Conservation (phyloP, 1,140 invertebrate species). For the Hylaeus anthracinus region DNA sequence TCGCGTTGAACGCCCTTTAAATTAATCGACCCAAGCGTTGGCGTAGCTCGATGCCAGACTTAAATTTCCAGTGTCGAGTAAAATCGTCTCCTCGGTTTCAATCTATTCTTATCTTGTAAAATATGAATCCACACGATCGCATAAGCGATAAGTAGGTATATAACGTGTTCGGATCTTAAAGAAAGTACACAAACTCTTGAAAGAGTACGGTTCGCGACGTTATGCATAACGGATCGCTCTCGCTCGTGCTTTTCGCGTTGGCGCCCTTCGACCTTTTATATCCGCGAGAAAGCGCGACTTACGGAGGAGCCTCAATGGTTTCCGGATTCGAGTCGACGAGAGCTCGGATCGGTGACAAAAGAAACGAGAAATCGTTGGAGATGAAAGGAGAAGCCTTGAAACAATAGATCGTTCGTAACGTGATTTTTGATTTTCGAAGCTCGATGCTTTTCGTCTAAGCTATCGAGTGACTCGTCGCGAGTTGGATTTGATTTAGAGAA, state of each 20-base stretch:
- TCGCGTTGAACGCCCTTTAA: constrained; percentile 5
- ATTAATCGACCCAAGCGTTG: constrained; percentile 6
- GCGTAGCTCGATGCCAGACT: background rate
- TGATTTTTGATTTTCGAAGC: no score
- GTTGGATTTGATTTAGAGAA: no score
- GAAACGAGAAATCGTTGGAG: background rate
- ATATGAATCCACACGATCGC: no score
- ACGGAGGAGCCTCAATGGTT: background rate
- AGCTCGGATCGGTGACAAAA: background rate
- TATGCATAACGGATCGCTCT: background rate
- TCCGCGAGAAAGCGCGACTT: background rate
- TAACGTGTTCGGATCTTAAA: no score
- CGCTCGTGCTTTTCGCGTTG: background rate
- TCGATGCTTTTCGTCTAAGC: background rate
- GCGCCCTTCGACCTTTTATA: background rate
- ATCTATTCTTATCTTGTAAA: background rate
- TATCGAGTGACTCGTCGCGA: no score
- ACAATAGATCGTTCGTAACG: background rate
- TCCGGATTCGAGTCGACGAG: background rate
- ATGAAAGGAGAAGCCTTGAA: background rate
- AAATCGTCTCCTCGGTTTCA: no score
- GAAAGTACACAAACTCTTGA: no score
- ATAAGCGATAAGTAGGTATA: no score
- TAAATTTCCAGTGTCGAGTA: background rate
- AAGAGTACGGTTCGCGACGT: no score